Percentiles rank a stretch among this genome's conserved stretches.
phyloP scores from a whole-genome alignment of 2,797 vertebrate genomes.

The Miichthys miiuy region DNA sequence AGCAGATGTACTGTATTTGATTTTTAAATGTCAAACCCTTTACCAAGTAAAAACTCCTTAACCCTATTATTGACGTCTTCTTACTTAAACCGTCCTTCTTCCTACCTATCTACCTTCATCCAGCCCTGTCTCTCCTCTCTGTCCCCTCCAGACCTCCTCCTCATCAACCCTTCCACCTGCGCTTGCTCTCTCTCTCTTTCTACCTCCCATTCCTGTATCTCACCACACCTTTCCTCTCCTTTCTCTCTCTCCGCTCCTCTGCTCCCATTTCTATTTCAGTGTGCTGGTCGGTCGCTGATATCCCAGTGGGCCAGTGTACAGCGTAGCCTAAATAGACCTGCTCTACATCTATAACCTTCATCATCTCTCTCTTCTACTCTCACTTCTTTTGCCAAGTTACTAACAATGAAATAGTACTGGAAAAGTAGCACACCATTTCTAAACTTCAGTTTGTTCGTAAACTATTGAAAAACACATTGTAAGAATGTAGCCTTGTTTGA shows the following conservation, averaged over 20 bases:
- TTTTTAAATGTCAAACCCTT: not conserved
- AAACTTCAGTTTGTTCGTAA: conserved; percentile 7
- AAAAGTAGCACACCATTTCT: conserved; percentile 58
- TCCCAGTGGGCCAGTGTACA: conserved; percentile 78
- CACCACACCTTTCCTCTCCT: conserved; percentile 58
- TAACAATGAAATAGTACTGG: conserved; percentile 32
- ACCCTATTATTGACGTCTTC: not conserved
- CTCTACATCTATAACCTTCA: conserved; percentile 85
- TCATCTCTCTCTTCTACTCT: conserved; percentile 65
- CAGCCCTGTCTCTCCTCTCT: not conserved
- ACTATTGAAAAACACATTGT: not conserved
- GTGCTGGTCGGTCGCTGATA: conserved; percentile 76
- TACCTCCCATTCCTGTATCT: conserved; percentile 35
- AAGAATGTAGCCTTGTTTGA: not conserved
- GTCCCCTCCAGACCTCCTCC: conserved; percentile 34
- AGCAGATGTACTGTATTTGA: not conserved
- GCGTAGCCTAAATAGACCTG: conserved; percentile 82
- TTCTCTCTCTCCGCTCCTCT: conserved; percentile 57
- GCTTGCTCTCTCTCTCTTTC: conserved; percentile 31
- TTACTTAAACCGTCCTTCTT: not conserved
- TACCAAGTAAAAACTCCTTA: not conserved
- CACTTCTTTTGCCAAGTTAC: conserved; percentile 56
- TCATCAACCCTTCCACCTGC: conserved; percentile 53
- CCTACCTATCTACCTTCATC: not conserved
- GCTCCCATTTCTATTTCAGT: conserved; percentile 87